Base-by-base conservation (phyloP, 2,888 invertebrate genomes). In the Platynereis dumerilii region DNA sequence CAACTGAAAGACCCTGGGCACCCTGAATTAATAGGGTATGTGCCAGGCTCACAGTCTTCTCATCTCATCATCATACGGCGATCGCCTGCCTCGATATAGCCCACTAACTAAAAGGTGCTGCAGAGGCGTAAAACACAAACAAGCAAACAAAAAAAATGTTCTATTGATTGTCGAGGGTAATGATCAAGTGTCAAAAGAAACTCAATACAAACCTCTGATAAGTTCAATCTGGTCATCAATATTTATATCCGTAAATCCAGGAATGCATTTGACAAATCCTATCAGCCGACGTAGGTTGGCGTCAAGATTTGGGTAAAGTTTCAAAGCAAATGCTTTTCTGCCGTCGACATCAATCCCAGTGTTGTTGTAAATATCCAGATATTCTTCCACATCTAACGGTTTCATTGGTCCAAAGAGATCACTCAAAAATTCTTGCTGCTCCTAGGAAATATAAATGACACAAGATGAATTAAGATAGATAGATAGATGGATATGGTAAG, bases 311-410 rank as follows among this genome's bases (percentile, higher is more conserved):
- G 72, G 69, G n/a, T 78, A 72, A 60, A 77, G 75, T 24, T 72
- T 67, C 17, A 70, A 65, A 64, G 79, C 70, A 69, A 77, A 64
- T 28, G 74, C 74, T 28, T 72, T 69, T 17, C 82, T 64, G 5
- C 78, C 77, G 60, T 82, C 82, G 1, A 82, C 64, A 60, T 82
- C 82, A 24, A 82, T 76, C 1, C 82, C 82, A n/a, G 82, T 82
- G 1, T 74, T 65, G 39, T 73, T 71, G 70, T 80, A 81, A 60
- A 82, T 77, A 29, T 74, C 74, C 27, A 71, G 68, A 69, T 78
- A 80, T 61, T 81, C 80, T 20, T 80, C 77, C 22, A 72, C 68
- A 0, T 79, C 72, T 5, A 81, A 65, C 2, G 73, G 72, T 44
- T 68, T 71, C 73, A 79, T 71, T 15, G 74, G 61, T n/a, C 81